Base-by-base conservation (phyloP, 2,888 invertebrate species). In the Microplitis deprimator region DNA sequence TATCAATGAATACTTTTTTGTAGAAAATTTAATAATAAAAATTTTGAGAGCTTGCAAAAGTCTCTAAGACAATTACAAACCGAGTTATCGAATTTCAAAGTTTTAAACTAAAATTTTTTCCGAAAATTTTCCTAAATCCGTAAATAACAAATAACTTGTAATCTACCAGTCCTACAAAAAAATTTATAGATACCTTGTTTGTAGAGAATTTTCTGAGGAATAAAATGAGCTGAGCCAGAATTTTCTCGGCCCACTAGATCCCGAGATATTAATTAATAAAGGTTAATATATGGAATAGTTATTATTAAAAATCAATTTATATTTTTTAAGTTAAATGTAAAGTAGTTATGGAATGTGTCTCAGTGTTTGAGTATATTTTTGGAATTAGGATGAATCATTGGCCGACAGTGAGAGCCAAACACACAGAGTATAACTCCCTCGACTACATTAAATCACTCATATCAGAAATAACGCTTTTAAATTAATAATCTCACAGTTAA, bases 381-480 rank as follows among this genome's bases (percentile, higher is more conserved):
- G 40, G 70, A 50, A 70, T 41, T 61, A 60, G n/a, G 29, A 16
- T 20, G 10, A 60, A 62, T 62, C 59, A 20, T 50, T 62, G 17
- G 41, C 38, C 61, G 39, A 40, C 65, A 40, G 20, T 38, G 59
- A 40, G 61, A 16, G 20, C 41, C 10, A 73, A 50, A 50, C 50
- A 50, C 50, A 50, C 50, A 50, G 50, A 20, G 5, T 75, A 59
- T 70, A 41, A 68, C 67, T 68, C 77, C 75, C 75, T 20, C 69
- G 74, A 77, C 75, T 76, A 67, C 76, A 79, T 73, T 86, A 86
- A 88, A 89, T 88, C 86, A 85, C 87, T 87, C 84, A 87, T 87
- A 87, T 87, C 86, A 86, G 87, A 87, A 89, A 88, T 87, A 89
- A 88, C 87, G 86, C 82, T 81, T 81, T 80, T 76, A 83, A 87